Conservation (phyloP, 2,797 vertebrate genomes). For the Sebastes paucispinis region DNA sequence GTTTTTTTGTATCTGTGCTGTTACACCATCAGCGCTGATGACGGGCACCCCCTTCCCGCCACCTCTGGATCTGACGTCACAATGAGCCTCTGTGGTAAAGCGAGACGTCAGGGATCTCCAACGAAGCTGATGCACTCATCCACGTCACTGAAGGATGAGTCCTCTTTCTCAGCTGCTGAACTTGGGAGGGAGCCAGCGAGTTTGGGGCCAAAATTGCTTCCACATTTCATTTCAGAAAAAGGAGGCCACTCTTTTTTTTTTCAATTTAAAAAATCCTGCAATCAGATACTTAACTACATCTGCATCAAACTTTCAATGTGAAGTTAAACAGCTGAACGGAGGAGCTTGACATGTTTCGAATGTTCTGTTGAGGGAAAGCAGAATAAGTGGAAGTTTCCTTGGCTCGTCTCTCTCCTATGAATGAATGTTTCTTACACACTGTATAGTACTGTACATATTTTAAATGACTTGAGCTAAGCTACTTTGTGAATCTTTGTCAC, state of each 20-base stretch:
- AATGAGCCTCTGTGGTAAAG: constrained; percentile 36
- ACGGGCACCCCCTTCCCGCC: neutral
- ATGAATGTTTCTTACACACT: neutral
- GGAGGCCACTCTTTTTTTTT: constrained; percentile 23
- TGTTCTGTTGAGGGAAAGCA: neutral
- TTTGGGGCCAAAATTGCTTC: constrained; percentile 69
- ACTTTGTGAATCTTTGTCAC: constrained; percentile 6
- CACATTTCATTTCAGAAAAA: constrained; percentile 71
- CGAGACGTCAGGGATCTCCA: constrained; percentile 49
- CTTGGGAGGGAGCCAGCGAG: constrained; percentile 52
- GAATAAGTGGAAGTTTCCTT: neutral
- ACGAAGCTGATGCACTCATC: constrained; percentile 31
- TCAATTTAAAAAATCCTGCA: neutral
- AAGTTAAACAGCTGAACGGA: neutral
- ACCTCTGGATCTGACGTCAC: constrained; percentile 37
- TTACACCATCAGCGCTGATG: constrained; percentile 31
- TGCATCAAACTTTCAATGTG: neutral
- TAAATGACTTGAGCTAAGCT: neutral
- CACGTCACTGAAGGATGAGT: constrained; percentile 52
- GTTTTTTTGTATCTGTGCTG: neutral
- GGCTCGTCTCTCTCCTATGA: neutral
- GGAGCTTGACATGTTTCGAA: neutral
- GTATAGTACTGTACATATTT: neutral
- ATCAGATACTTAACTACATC: constrained; percentile 1
- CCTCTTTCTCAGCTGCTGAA: constrained; percentile 69